Evolutionary conservation across 2,797 vertebrate genomes (phyloP).

Genomic region (Cyprinodon diabolis): DNA sequence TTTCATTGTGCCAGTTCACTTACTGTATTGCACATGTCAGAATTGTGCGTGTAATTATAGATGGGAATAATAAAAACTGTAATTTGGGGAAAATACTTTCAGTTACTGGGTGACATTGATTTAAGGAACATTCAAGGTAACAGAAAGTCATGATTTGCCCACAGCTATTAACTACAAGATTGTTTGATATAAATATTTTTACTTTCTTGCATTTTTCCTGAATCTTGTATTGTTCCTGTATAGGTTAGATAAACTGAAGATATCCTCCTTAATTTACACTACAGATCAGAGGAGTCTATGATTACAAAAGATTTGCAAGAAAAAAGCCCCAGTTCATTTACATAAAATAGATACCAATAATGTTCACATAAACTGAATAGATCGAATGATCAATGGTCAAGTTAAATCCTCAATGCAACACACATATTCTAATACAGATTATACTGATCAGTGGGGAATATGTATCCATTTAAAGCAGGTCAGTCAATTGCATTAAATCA

Average conservation of each 20-base stretch:
- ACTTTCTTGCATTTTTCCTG: slow-evolving; percentile 9
- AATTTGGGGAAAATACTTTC: slow-evolving; percentile 29
- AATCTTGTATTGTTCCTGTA: background rate
- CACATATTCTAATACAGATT: background rate
- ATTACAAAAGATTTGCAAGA: background rate
- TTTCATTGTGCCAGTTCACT: background rate
- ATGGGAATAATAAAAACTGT: slow-evolving; percentile 18
- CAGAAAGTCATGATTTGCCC: slow-evolving; percentile 28
- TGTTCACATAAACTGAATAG: background rate
- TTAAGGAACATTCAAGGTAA: slow-evolving; percentile 43
- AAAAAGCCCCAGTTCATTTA: background rate
- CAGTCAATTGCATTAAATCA: background rate
- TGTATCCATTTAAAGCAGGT: background rate
- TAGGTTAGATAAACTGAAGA: slow-evolving; percentile 2
- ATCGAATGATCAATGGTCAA: background rate
- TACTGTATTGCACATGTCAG: slow-evolving; percentile 27
- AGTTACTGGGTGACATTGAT: slow-evolving; percentile 32
- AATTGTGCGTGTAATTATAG: slow-evolving; percentile 40
- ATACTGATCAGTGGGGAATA: background rate
- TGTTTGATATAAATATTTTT: slow-evolving; percentile 12
- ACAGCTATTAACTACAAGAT: slow-evolving; percentile 12
- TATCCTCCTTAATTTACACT: background rate
- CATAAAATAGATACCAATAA: background rate
- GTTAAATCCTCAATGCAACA: background rate
- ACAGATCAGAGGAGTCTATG: background rate